Evolutionary conservation across 2,888 invertebrate species (phyloP), one percentile per base, ranked within the genome.

Genomic region (Acleris literana): DNA sequence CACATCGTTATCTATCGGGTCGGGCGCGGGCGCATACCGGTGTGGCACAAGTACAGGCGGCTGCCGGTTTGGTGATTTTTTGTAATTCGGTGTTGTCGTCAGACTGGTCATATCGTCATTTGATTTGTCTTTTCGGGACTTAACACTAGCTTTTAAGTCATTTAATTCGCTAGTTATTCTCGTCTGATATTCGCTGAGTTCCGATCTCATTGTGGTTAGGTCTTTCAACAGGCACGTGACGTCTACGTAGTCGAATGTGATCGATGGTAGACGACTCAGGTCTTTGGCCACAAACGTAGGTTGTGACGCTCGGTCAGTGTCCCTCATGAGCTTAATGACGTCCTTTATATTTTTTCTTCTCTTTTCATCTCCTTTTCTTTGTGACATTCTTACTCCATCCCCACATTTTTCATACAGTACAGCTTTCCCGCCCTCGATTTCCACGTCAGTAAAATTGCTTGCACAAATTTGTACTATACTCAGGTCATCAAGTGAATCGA

Each of bases 291-390:
- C 52, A 53, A 53, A 53, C 3, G 54, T 64, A 7, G 69, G 67
- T 43, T 64, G 64, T 3, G 13, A 29, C 11, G 55, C 49, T 6
- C 62, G 46, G 13, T 69, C 67, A 1, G 59, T 53, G 43, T 69
- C 67, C 49, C 64, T 69, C n/a, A 69, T 54, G 2, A 67, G 16
- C 39, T 67, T 67, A 4, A 69, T 67, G 4, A 64, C 29, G 29
- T 69, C 69, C 29, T 62, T 64, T 7, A 69, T 59, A 43, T 67
- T 62, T 16, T 63, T 63, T 44, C 66, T 69, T 13, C 55, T 60
- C 49, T 69, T 69, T 18, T 66, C 69, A 11, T 69, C 63, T 13
- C 69, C 65, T 49, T 66, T 69, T 56, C 63, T 59, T 13, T 43
- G 43, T 13, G 9, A 16, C 16, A 43, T 43, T 43, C 43, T 9